phyloP scores from a whole-genome alignment of 2,888 invertebrate genomes.

The Eupithecia vulgata region DNA sequence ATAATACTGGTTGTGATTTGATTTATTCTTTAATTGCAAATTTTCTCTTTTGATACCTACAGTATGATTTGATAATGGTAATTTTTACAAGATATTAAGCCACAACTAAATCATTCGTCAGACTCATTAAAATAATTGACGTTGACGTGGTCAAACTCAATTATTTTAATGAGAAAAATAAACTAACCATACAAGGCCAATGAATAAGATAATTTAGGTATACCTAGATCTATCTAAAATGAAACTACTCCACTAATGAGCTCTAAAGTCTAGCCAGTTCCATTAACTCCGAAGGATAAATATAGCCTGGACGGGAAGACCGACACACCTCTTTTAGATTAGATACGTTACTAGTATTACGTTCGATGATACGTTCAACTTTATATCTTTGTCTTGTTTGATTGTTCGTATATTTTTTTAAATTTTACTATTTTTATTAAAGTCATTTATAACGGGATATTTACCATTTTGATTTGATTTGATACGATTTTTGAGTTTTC shows the following conservation, averaged over 20 bases:
- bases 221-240: background rate
- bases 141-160: background rate
- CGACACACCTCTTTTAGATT: conserved; percentile 23
- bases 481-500: no score
- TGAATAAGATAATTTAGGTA: background rate
- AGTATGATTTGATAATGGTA: no score
- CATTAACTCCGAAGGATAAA: conserved; percentile 26
- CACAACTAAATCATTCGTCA: background rate
- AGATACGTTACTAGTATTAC: background rate
- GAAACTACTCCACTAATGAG: conserved; percentile 5
- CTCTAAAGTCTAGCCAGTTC: conserved; percentile 7
- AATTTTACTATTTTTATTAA: no score
- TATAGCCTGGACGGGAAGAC: conserved; percentile 18
- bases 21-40: no score
- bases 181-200: background rate
- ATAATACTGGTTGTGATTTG: no score
- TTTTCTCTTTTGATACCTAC: no score
- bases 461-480: no score
- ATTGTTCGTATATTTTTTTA: background rate
- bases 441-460: no score
- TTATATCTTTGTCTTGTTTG: background rate
- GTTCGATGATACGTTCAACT: background rate
- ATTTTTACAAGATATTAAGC: background rate
- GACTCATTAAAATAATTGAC: background rate
- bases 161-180: background rate